A percentile compares a stretch with the other conserved stretches of the same genome.
Conservation (phyloP, 2,888 invertebrate species). For the Platypus cylindrus region DNA sequence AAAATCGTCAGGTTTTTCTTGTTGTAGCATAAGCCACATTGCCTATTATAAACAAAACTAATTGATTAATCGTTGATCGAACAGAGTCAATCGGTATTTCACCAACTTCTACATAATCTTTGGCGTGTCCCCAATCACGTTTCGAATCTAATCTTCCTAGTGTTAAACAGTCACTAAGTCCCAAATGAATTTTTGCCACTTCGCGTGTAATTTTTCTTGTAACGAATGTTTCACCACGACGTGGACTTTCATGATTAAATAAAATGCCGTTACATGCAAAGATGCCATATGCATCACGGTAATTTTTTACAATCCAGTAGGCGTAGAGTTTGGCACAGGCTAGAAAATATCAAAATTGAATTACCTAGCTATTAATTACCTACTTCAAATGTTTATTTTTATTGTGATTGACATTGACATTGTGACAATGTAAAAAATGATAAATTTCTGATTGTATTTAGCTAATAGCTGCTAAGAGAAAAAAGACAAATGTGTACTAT, state of each 20-base stretch:
- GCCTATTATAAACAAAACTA: constrained; percentile 52
- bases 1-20: constrained; percentile 82
- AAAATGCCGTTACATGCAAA: constrained; percentile 92
- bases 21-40: constrained; percentile 99
- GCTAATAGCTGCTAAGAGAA: no score
- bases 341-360: constrained; percentile 30
- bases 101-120: constrained; percentile 93
- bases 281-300: constrained; percentile 89
- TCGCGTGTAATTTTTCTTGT: constrained; percentile 95
- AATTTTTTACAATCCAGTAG: constrained; percentile 93
- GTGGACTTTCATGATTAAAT: constrained; percentile 93
- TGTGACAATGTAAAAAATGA: no score
- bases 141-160: constrained; percentile 91
- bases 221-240: constrained; percentile 95
- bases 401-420: no score
- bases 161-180: constrained; percentile 72
- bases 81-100: no score
- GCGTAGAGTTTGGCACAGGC: constrained; percentile 93
- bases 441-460: no score
- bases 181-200: constrained; percentile 90
- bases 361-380: no score
- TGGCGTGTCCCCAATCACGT: constrained; percentile 97
- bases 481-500: neutral
- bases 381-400: no score
- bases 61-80: no score